phyloP scores from a whole-genome alignment of 1,140 invertebrate species.

The Heliconius hewitsoni region DNA sequence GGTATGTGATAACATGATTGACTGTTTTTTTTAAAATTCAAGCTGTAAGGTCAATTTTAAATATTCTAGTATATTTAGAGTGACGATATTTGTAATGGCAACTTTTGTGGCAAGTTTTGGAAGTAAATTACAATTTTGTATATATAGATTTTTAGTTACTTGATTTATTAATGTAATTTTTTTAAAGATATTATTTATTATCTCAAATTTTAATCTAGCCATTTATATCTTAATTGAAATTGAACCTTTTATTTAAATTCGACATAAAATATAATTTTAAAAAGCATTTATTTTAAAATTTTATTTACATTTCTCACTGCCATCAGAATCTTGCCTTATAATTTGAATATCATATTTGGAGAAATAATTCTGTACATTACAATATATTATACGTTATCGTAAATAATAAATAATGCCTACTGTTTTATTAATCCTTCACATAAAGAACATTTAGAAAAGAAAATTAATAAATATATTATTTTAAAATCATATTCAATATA shows the following conservation, averaged over 20 bases:
- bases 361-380: conserved; percentile 1
- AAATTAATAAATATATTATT: not conserved
- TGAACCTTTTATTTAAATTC: not conserved
- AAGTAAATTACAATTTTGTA: conserved; percentile 25
- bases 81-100: conserved; percentile 21
- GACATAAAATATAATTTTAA: not conserved
- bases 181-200: not conserved
- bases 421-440: not conserved
- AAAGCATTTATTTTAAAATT: not conserved
- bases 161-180: not conserved
- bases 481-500: not conserved
- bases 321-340: conserved; percentile 7
- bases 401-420: not conserved
- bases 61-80: conserved; percentile 6
- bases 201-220: not conserved
- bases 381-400: not conserved
- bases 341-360: not conserved
- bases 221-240: not conserved
- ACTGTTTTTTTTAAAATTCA: conserved; percentile 22
- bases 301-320: not conserved
- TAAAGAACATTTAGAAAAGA: not conserved
- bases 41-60: not conserved
- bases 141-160: not conserved
- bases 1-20: conserved; percentile 25
- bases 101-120: conserved; percentile 28